Percentiles rank a stretch among this genome's conserved stretches.
Conservation (phyloP, 64 coral and sea anemone genomes). For the Catalaphyllia jardinei region DNA sequence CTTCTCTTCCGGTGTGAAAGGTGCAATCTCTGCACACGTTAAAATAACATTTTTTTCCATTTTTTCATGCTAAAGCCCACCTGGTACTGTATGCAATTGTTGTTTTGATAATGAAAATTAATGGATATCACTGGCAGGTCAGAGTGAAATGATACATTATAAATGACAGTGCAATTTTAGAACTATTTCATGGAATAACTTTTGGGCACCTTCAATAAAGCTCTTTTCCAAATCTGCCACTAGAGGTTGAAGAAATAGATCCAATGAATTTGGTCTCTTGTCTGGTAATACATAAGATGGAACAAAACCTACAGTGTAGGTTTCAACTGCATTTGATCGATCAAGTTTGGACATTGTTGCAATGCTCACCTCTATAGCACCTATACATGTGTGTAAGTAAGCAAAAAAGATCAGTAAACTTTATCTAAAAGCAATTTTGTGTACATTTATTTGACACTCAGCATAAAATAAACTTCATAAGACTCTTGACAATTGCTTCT, state of each 20-base stretch:
- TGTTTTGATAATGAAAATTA: too few relatives aligned
- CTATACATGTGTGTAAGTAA: background rate
- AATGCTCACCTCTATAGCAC: conserved; percentile 44
- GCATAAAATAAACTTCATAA: too few relatives aligned
- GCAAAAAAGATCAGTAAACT: background rate
- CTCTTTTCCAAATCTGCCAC: conserved; percentile 29
- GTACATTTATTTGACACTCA: too few relatives aligned
- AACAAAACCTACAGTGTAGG: conserved; percentile 37
- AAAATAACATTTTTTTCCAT: too few relatives aligned
- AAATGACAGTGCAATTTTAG: background rate
- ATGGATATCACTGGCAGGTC: too few relatives aligned
- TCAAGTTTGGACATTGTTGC: conserved; percentile 47
- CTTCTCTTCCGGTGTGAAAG: too few relatives aligned
- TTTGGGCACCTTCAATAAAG: conserved; percentile 36
- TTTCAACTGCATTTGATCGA: conserved; percentile 25
- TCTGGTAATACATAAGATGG: conserved; percentile 35
- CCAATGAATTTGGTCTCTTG: conserved; percentile 42
- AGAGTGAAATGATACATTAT: too few relatives aligned
- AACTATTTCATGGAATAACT: background rate
- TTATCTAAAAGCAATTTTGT: background rate
- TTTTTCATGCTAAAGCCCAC: too few relatives aligned
- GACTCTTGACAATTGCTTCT: too few relatives aligned
- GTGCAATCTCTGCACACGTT: too few relatives aligned
- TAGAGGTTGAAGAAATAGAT: conserved; percentile 38
- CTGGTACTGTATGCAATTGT: too few relatives aligned